Evolutionary conservation across 2,113 vertebrate species (phyloP), one percentile per base, ranked within the genome.

Genomic region (Calidris pygmaea): DNA sequence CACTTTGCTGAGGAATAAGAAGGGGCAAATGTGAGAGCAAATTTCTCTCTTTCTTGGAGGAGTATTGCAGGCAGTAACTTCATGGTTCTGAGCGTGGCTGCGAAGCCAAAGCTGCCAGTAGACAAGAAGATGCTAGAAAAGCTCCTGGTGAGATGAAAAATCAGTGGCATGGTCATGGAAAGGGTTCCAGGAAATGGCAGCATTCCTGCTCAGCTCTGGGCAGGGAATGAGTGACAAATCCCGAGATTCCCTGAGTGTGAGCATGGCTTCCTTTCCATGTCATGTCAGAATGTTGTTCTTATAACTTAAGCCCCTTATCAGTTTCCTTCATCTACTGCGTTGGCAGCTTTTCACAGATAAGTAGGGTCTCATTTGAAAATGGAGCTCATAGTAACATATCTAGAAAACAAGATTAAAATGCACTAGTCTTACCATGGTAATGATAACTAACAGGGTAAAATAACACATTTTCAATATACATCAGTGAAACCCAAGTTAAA

Each of bases 171-270:
- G 37, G 70, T 24, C 13, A 26, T 24, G 74, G 67, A 21, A 80
- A 10, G 29, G 55, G 37, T 32, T 90, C 21, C 58, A 79, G 92
- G 80, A 94, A 93, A 50, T 68, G 76, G 52, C 58, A 82, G 58
- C 84, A 85, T 87, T 93, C 72, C 79, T 72, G 68, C 83, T 74
- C 9, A 24, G 73, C 68, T 84, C 41, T 5, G 3, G 22, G 47
- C 71, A 20, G 79, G 93, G 82, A 88, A 86, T 75, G 76, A 86
- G 65, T 43, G 70, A 75, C 86, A 94, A 68, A 92, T 68, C 34
- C 88, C 0, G 0, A 41, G 71, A 8, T 74, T 83, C 50, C 41
- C 17, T 1, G 12, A 35, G 47, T 2, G n/a, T 21, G 82, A 88
- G 63, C 14, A 1, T 39, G 79, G 50, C 56, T 94, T 96, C 83